Conservation (phyloP, 1,140 invertebrate species). For the Drosophila sproati region DNA sequence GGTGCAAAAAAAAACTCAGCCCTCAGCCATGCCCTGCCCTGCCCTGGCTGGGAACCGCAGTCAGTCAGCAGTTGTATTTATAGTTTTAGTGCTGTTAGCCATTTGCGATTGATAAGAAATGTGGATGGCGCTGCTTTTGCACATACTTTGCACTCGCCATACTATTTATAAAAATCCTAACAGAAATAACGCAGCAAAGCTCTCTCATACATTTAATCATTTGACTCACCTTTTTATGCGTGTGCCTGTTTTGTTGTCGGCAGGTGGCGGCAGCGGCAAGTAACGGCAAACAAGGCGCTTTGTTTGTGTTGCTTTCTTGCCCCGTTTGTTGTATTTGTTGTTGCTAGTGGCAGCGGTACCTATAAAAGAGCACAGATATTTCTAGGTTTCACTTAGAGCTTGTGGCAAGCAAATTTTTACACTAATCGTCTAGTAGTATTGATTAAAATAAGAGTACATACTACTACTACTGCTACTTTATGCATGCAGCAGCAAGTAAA, state of each 20-base stretch:
- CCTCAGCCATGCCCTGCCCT: not conserved
- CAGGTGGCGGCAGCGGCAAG: constrained; percentile 20
- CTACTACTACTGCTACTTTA: constrained; percentile 25
- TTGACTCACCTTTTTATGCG: constrained; percentile 60
- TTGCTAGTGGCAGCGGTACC: constrained; percentile 31
- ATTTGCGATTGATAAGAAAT: constrained; percentile 72
- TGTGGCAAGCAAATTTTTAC: constrained; percentile 64
- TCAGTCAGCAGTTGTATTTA: constrained; percentile 55
- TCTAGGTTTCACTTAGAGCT: constrained; percentile 44
- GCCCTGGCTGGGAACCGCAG: not conserved
- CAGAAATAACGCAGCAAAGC: constrained; percentile 42
- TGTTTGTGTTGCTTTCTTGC: not conserved
- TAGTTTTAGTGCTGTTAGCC: constrained; percentile 54
- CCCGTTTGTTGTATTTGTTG: constrained; percentile 20
- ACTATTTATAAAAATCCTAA: constrained; percentile 67
- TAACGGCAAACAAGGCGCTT: constrained; percentile 22
- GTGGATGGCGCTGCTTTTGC: constrained; percentile 50
- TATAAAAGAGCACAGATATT: constrained; percentile 37
- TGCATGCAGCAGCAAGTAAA: constrained; percentile 48
- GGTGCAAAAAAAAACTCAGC: constrained; percentile 34
- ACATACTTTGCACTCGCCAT: constrained; percentile 40
- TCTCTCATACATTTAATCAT: constrained; percentile 22
- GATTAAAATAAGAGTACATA: constrained; percentile 61
- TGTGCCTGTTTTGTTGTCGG: constrained; percentile 42
- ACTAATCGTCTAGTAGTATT: constrained; percentile 68